phyloP scores from a whole-genome alignment of 2,113 vertebrate species.

The Ceuthmochares aereus region DNA sequence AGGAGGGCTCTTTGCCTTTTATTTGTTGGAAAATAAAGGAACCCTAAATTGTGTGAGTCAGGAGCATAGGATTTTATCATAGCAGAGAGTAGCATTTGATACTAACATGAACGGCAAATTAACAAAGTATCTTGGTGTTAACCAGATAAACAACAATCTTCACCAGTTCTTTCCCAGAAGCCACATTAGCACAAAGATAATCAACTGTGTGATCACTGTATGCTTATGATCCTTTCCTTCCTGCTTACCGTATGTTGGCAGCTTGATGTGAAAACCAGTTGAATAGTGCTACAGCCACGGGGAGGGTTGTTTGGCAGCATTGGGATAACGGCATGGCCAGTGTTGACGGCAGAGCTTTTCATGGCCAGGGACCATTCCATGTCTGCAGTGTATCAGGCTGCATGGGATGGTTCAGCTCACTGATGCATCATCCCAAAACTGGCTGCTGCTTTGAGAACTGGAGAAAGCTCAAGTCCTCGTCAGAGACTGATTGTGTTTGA shows the following conservation, averaged over 20 bases:
- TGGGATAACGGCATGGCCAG: rapidly evolving
- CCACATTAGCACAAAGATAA: not conserved
- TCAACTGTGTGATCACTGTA: not conserved
- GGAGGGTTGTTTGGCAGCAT: not conserved
- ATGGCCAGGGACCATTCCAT: not conserved
- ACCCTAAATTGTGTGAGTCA: not conserved
- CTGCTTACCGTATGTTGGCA: rapidly evolving
- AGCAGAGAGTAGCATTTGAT: not conserved
- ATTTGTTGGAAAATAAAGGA: not conserved
- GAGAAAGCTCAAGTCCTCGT: not conserved
- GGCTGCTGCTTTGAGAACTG: not conserved
- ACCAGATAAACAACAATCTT: not conserved
- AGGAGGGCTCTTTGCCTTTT: not conserved
- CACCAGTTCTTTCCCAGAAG: not conserved
- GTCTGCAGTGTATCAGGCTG: rapidly evolving
- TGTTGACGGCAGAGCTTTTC: not conserved
- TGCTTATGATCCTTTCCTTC: rapidly evolving
- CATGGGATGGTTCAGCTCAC: rapidly evolving
- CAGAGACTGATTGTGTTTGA: rapidly evolving
- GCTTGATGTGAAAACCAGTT: rapidly evolving
- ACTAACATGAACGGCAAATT: not conserved
- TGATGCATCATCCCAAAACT: not conserved
- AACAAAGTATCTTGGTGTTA: not conserved
- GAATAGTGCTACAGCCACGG: not conserved
- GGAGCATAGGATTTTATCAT: not conserved